Evolutionary conservation across 2,797 vertebrate species (phyloP).

Genomic region (Dallia pectoralis): DNA sequence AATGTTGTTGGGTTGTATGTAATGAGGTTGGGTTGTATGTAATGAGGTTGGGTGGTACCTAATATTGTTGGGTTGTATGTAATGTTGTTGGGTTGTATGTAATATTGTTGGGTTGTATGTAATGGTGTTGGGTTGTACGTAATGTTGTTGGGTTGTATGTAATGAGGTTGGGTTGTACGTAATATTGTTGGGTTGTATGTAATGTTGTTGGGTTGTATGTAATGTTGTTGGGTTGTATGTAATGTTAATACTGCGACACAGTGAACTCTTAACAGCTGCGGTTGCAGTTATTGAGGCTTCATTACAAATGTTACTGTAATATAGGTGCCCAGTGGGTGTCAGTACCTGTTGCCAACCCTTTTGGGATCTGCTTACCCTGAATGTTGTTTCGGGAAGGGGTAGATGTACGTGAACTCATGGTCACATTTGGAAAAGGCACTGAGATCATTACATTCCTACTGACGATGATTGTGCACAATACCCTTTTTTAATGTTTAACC

Average conservation of each 20-base stretch:
- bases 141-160: too few relatives aligned
- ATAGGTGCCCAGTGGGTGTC: conserved; percentile 45
- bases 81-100: too few relatives aligned
- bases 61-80: too few relatives aligned
- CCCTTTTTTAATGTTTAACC: not conserved
- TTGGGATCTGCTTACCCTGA: conserved; percentile 24
- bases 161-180: too few relatives aligned
- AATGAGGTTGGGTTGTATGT: too few relatives aligned
- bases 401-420: not conserved
- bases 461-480: not conserved
- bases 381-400: conserved; percentile 55
- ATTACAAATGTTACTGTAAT: conserved; percentile 43
- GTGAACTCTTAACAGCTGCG: conserved; percentile 23
- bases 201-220: too few relatives aligned
- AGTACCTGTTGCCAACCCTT: conserved; percentile 50
- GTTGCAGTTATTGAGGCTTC: conserved; percentile 30
- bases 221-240: too few relatives aligned
- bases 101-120: too few relatives aligned
- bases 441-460: conserved; percentile 23
- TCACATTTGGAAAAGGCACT: conserved; percentile 18
- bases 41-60: too few relatives aligned
- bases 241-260: conserved; percentile 31
- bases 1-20: too few relatives aligned
- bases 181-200: too few relatives aligned
- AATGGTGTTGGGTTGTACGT: too few relatives aligned